Evolutionary conservation across 2,113 vertebrate genomes (phyloP), one percentile per base, ranked within the genome.

Genomic region (Pagrus major): DNA sequence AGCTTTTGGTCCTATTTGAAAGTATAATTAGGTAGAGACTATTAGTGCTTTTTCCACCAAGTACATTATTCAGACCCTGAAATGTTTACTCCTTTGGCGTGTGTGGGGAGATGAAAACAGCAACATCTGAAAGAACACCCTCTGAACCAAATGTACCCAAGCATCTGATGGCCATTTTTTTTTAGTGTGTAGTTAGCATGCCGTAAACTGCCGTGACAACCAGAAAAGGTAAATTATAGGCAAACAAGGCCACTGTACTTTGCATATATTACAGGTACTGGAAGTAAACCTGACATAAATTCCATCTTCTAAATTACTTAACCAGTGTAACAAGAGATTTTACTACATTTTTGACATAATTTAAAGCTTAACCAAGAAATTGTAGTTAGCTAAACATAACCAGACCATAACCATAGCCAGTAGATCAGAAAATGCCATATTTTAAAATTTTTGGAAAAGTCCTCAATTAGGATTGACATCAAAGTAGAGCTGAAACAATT

Each of bases 21-120:
- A 78, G 85, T 78, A 56, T 68, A 85, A 79, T 84, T 72, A 78
- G 49, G 33, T 66, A 69, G 46, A 44, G 42, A 51, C 69, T 41
- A 41, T 77, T 69, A 78, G 35, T 47, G 31, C 31, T 14, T 60
- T 54, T 58, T 70, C 46, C 9, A 54, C 37, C 44, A 31, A 44
- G 41, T 65, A 42, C 49, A 70, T 77, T 56, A 78, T 73, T 78
- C 41, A 71, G 21, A 37, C 33, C 20, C 21, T 78, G 60, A 72
- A 69, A 73, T 44, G 55, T 80, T 44, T 21, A 51, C 58, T 56
- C 0, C 7, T 61, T 80, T 37, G 31, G 37, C 71, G 55, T 76
- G 63, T 54, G 37, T 23, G 3, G 21, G 16, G 61, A 23, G 33
- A 56, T 61, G 39, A 55, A 61, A 72, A 71, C 25, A 58, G 16